Base-by-base conservation (phyloP, 37 sponge, comb jelly and placozoan genomes). In the Lycopodina hypogea region DNA sequence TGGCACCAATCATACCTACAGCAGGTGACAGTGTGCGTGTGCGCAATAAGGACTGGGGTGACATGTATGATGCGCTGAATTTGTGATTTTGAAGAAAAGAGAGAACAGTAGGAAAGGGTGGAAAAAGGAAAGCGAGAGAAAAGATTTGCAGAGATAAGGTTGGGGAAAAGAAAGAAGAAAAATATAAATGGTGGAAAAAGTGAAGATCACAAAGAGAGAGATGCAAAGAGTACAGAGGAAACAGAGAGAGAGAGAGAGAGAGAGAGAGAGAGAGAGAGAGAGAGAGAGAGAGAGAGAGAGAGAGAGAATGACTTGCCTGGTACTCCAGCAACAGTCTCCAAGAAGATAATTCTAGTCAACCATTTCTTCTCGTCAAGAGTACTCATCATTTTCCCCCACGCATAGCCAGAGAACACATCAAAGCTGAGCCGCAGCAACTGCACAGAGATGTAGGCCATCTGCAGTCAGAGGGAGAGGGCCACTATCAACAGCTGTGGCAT, bases 301-400 rank as follows among this genome's bases (percentile, higher is more conserved):
- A 60, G 61, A 28, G 7, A 19, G 3, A 65, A 24, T 30, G 11
- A 32, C 51, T 52, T 22, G 71, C 88, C 88, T 69, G 96, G 96
- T 24, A 95, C 96, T 14, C 90, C 96, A 33, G 96, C 96, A 9
- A 95, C 90, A 19, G 96, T 95, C 68, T 95, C 96, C 23, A 95
- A 81, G 63, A 89, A 95, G 50, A 95, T 92, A 0, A 95, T 92
- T 37, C 96, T 71, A n/a, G 89, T 92, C 21, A 95, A 82, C 93
- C 93, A 95, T 62, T 92, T 95, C 60, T 68, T 84, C 74, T 95
- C 96, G 79, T 92, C 78, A 51, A 90, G 81, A 26, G 90, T 89
- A 0, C 84, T 81, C 9, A 72, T 50, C 65, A 62, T 19, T 59
- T 86, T 88, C n/a, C 95, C 95, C 78, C 90, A 89, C 22, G 28